These are phyloP conservation scores for Periophthalmodon schlosseri DNA, from an alignment of 2,113 vertebrate genomes.

Conservation along the genomic window DNA sequence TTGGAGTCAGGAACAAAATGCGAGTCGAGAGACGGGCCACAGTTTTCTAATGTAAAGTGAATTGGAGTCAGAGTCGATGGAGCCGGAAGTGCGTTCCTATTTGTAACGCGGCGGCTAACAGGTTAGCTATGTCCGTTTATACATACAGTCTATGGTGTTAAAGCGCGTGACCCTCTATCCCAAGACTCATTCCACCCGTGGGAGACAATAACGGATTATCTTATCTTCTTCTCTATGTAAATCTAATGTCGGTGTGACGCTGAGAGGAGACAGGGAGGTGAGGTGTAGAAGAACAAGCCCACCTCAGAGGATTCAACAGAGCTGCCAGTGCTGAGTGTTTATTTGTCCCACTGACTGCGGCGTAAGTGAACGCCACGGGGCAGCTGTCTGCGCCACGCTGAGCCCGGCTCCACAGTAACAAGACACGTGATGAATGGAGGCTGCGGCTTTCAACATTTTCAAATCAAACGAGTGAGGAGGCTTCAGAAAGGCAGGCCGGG, in stretches of 20 bases:
- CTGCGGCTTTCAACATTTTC: not conserved
- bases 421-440: constrained; percentile 38
- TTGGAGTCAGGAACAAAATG: too few species aligned
- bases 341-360: constrained; percentile 67
- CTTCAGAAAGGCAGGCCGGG: not conserved
- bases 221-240: constrained; percentile 55
- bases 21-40: too few species aligned
- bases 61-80: too few species aligned
- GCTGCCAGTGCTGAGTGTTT: constrained; percentile 62
- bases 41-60: too few species aligned
- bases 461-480: constrained; percentile 7
- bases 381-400: constrained; percentile 39
- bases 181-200: too few species aligned
- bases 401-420: constrained; percentile 28
- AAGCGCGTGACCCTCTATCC: too few species aligned
- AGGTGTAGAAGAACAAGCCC: constrained; percentile 38
- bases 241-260: constrained; percentile 63
- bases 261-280: constrained; percentile 42
- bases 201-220: too few species aligned
- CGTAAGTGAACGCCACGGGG: constrained; percentile 58
- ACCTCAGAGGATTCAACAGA: constrained; percentile 60
- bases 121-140: too few species aligned
- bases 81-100: too few species aligned
- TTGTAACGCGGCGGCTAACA: too few species aligned
- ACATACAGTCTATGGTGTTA: too few species aligned